Evolutionary conservation across 2,797 vertebrate genomes (phyloP), one percentile per base, ranked within the genome.

Genomic region (Gambusia yucatana): DNA sequence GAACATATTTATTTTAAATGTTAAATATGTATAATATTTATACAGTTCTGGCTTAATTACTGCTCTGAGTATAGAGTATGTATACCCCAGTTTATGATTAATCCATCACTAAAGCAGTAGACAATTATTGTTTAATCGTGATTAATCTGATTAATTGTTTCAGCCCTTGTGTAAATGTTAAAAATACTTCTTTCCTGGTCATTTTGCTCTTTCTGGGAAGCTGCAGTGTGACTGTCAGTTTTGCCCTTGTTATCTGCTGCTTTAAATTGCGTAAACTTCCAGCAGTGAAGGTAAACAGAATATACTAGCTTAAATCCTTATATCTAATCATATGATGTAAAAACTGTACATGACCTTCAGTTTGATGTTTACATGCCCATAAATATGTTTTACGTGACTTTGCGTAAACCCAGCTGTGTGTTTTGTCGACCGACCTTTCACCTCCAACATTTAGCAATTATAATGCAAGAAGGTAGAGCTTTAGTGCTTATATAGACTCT

Each of bases 401-500:
- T 48, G 33, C 74, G 33, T 33, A 33, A 33, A 33, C 2, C 33
- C 78, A 28, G 33, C 14, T 28, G 46, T 14, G 50, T 72, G 28
- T 79, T 82, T 71, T 0, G 6, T 55, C 79, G 33, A 69, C 61
- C 65, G 52, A 55, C 73, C 77, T 79, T 80, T 82, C 71, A 48
- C 71, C 83, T 80, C 52, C 63, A 87, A 55, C 80, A 48, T 85
- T 85, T 78, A 65, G 55, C 77, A 75, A 36, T 88, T 84, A 84
- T 82, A 78, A 74, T 78, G 59, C 50, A 44, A 30, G 75, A 50
- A 28, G 48, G 43, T 85, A 52, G 80, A 84, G 81, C 47, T 77
- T 84, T 75, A 75, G 72, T 75, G 82, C 70, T 92, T 87, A 85
- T 59, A 47, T 71, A 39, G 78, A 39, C 7, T 69, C 65, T 69